Conservation (phyloP, 2,113 vertebrate species). For the Lota lota region DNA sequence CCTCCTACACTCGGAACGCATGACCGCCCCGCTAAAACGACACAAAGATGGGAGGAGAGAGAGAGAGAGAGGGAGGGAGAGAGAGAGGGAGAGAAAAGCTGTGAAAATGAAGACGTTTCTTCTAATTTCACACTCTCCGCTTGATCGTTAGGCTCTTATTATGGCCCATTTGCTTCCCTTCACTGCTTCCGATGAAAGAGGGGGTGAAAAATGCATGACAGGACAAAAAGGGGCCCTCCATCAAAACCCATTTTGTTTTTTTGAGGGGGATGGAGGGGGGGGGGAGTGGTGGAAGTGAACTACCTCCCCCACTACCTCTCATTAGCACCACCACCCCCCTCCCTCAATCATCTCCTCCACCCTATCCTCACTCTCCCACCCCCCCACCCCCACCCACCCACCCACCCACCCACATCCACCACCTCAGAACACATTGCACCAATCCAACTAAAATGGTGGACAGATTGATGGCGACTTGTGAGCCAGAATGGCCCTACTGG, state of each 20-base stretch:
- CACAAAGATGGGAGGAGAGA: neutral
- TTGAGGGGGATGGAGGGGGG: constrained; percentile 58
- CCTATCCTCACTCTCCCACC: too few relatives aligned
- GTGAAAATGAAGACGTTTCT: constrained; percentile 80
- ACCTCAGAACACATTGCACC: constrained; percentile 9
- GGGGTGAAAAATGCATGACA: constrained; percentile 65
- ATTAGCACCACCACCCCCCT: constrained; percentile 59
- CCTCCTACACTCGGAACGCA: constrained; percentile 59
- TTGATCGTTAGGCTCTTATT: constrained; percentile 76
- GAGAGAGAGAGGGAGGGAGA: too few relatives aligned
- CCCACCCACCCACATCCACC: neutral
- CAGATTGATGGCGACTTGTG: too few relatives aligned
- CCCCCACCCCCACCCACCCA: too few relatives aligned
- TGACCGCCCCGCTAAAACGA: constrained; percentile 46
- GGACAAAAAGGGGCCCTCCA: constrained; percentile 73
- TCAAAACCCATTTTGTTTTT: constrained; percentile 75
- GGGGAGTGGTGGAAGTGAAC: constrained; percentile 10
- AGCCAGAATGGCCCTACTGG: too few relatives aligned
- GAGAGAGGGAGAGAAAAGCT: constrained; percentile 44
- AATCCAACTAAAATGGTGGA: too few relatives aligned
- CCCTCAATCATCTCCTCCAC: constrained; percentile 24
- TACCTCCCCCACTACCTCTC: constrained; percentile 45
- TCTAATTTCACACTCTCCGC: constrained; percentile 77
- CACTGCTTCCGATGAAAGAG: constrained; percentile 71
- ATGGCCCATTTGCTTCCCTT: constrained; percentile 73